A percentile compares a stretch with the other conserved stretches of the same genome.
phyloP scores from a whole-genome alignment of 2,113 vertebrate species.

The Saguinus midas region DNA sequence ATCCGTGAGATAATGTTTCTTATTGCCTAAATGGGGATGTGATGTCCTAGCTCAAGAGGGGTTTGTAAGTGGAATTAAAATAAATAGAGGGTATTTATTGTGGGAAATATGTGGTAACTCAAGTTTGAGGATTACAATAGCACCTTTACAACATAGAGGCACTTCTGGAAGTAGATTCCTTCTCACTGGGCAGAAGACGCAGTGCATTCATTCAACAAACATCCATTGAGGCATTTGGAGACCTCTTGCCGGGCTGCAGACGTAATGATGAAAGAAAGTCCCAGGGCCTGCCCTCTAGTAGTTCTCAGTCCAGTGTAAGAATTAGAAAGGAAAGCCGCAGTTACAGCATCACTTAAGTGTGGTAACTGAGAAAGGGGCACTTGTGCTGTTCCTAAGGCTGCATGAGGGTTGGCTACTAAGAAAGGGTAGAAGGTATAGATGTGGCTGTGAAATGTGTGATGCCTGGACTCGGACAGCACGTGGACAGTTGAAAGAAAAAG shows the following conservation, averaged over 20 bases:
- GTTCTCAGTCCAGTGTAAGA: neutral
- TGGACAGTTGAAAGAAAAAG: neutral
- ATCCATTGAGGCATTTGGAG: neutral
- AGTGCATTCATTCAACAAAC: neutral
- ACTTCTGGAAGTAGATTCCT: neutral
- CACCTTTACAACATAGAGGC: neutral
- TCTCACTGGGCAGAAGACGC: neutral
- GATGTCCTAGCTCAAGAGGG: neutral
- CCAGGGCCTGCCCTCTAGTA: neutral
- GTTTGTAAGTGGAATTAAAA: slow-evolving; percentile 25
- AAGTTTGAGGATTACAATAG: neutral
- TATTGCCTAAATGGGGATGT: neutral
- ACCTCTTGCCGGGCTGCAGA: neutral
- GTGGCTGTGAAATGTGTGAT: rapidly evolving
- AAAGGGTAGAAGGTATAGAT: neutral
- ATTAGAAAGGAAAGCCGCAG: neutral
- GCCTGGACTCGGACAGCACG: neutral
- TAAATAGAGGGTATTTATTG: slow-evolving; percentile 18
- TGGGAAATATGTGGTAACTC: neutral
- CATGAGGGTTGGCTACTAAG: neutral
- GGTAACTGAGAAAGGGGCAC: neutral
- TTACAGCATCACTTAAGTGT: rapidly evolving
- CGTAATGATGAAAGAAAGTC: neutral
- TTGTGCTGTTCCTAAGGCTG: neutral
- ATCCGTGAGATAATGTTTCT: neutral